Evolutionary conservation across 1,140 invertebrate genomes (phyloP).

Genomic region (Hypsibius dujardini): DNA sequence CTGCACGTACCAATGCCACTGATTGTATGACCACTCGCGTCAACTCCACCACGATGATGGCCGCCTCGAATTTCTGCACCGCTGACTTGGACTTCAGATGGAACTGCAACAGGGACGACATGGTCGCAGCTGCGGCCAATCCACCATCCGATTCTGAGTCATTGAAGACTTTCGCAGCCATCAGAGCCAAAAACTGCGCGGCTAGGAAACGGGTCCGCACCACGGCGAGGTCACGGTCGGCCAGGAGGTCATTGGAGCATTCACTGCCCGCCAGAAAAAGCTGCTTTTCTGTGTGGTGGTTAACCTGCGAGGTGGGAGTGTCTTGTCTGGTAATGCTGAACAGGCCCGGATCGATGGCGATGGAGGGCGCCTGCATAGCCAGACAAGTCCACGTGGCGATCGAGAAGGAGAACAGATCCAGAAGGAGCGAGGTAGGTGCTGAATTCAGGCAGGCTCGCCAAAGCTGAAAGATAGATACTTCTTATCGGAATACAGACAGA

Average conservation of each 20-base stretch:
- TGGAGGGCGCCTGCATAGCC: conserved; percentile 70
- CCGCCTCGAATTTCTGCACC: conserved; percentile 30
- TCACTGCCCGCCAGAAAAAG: conserved; percentile 23
- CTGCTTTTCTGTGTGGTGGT: background rate
- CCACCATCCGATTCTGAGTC: background rate
- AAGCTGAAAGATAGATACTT: conserved; percentile 43
- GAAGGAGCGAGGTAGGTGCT: conserved; percentile 49
- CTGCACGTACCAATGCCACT: too few species aligned
- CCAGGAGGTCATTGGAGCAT: conserved; percentile 22
- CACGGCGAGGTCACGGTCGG: conserved; percentile 27
- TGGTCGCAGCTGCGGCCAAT: conserved; percentile 25
- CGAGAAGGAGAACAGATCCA: conserved; percentile 61
- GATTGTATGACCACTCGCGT: too few species aligned
- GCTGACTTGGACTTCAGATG: conserved; percentile 32
- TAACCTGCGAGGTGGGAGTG: too few species aligned
- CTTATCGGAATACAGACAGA: too few species aligned
- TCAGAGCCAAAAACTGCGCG: conserved; percentile 26
- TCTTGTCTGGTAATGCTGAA: conserved; percentile 37
- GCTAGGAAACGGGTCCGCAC: conserved; percentile 28
- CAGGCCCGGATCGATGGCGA: conserved; percentile 56
- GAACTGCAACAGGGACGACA: conserved; percentile 30
- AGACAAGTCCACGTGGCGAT: conserved; percentile 83
- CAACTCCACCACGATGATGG: too few species aligned
- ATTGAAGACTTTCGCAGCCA: conserved; percentile 8
- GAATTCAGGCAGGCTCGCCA: conserved; percentile 58